These are phyloP conservation scores for Uropetala carovei DNA, from an alignment of 2,888 invertebrate genomes.

Conservation along the genomic window DNA sequence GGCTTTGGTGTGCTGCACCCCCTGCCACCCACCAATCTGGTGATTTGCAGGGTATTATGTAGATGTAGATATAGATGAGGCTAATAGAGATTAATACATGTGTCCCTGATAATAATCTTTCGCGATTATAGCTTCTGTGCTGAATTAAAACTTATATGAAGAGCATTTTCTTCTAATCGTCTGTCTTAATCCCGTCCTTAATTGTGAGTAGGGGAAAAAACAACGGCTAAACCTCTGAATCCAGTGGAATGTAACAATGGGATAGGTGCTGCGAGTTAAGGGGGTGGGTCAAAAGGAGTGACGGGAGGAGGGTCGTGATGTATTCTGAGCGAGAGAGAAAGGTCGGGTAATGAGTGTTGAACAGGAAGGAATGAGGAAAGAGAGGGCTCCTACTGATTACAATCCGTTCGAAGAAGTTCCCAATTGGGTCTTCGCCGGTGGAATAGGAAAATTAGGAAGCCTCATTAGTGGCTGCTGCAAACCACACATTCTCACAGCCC, in stretches of 20 bases:
- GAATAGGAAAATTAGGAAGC: constrained; percentile 28
- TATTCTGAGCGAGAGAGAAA: background rate
- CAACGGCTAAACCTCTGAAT: too few species aligned
- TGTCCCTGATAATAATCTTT: too few species aligned
- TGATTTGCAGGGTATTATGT: too few species aligned
- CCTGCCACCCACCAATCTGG: too few species aligned
- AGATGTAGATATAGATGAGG: too few species aligned
- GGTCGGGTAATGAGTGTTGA: background rate
- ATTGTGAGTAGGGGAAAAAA: too few species aligned
- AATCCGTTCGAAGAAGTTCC: constrained; percentile 24
- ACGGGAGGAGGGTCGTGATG: background rate
- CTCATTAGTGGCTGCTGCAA: background rate
- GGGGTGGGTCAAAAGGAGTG: background rate
- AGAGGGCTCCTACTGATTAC: background rate
- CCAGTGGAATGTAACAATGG: background rate
- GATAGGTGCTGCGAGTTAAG: background rate
- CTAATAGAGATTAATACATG: too few species aligned
- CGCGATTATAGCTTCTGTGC: too few species aligned
- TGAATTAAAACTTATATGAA: too few species aligned
- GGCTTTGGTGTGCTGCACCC: too few species aligned
- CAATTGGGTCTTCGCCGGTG: background rate
- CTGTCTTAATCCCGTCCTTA: too few species aligned
- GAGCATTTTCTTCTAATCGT: too few species aligned
- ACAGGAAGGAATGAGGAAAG: background rate
- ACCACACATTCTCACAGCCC: background rate